Evolutionary conservation across 2,888 invertebrate genomes (phyloP).

Genomic region (Habrosyne pyritoides): DNA sequence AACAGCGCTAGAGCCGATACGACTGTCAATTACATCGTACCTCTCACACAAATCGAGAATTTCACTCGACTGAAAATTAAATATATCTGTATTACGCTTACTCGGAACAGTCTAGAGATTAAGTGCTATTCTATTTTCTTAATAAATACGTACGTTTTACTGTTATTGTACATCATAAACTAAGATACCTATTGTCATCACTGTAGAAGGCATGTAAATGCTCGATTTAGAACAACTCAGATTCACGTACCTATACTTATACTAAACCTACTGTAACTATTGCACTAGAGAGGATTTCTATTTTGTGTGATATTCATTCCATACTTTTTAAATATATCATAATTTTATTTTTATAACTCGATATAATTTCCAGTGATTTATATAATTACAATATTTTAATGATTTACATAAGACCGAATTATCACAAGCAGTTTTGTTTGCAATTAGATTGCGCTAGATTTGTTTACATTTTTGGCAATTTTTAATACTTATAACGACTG

Average conservation of each 20-base stretch:
- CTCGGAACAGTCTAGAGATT: constrained; percentile 80
- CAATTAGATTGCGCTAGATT: constrained; percentile 82
- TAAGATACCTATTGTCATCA: constrained; percentile 49
- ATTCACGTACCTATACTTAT: neutral
- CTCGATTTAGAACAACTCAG: constrained; percentile 16
- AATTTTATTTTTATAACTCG: constrained; percentile 64
- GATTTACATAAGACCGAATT: constrained; percentile 34
- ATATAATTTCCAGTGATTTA: constrained; percentile 60
- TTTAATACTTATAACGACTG: constrained; percentile 35
- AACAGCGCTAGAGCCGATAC: constrained; percentile 28
- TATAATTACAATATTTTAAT: constrained; percentile 42
- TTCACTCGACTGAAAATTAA: constrained; percentile 77
- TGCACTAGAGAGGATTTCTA: constrained; percentile 65
- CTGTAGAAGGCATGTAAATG: constrained; percentile 27
- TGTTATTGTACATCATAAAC: constrained; percentile 57
- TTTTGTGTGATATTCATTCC: constrained; percentile 82
- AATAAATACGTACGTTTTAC: constrained; percentile 74
- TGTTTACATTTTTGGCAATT: constrained; percentile 53
- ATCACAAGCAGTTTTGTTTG: constrained; percentile 54
- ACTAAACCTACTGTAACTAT: neutral
- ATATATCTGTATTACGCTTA: constrained; percentile 81
- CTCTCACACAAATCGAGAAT: constrained; percentile 78
- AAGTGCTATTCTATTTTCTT: constrained; percentile 82
- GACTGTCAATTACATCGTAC: constrained; percentile 61
- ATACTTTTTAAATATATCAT: constrained; percentile 59